These are phyloP conservation scores for Pyxicephalus adspersus DNA, from an alignment of 2,113 vertebrate species.

Conservation along the genomic window DNA sequence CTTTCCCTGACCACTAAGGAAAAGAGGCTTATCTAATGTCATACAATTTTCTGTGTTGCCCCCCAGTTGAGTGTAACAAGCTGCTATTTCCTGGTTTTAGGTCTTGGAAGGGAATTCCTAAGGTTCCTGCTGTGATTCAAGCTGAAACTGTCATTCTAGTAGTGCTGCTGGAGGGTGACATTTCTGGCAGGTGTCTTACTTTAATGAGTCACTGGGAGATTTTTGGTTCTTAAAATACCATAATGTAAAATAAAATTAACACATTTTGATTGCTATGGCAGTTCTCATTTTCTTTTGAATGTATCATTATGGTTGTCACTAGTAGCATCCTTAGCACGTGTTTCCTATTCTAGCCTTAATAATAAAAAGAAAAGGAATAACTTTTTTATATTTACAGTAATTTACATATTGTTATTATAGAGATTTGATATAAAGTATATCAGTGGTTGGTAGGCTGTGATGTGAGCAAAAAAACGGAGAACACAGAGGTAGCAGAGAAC, in stretches of 20 bases:
- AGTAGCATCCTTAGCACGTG: neutral
- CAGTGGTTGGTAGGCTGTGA: neutral
- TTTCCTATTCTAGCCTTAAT: neutral
- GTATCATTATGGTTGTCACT: neutral
- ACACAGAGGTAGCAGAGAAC: neutral
- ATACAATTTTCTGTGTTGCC: neutral
- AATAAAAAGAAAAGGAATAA: neutral
- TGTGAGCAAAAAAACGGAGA: neutral
- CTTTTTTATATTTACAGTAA: neutral
- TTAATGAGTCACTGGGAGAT: slow-evolving; percentile 33
- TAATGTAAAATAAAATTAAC: slow-evolving; percentile 5
- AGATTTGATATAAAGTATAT: neutral
- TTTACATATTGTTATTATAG: neutral
- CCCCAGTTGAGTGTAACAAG: slow-evolving; percentile 28
- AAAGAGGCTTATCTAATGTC: neutral
- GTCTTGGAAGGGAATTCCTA: slow-evolving; percentile 7
- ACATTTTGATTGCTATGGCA: neutral
- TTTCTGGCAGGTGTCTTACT: slow-evolving; percentile 41
- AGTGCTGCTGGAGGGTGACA: slow-evolving; percentile 9
- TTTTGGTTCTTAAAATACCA: slow-evolving; percentile 26
- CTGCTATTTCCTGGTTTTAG: slow-evolving; percentile 18
- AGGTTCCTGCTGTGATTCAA: slow-evolving; percentile 28
- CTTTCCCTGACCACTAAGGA: neutral
- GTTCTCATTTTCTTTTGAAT: neutral
- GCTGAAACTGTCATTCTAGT: slow-evolving; percentile 11